Evolutionary conservation across 2,888 invertebrate genomes (phyloP), one percentile per base, ranked within the genome.

Genomic region (Lathronympha strigana): DNA sequence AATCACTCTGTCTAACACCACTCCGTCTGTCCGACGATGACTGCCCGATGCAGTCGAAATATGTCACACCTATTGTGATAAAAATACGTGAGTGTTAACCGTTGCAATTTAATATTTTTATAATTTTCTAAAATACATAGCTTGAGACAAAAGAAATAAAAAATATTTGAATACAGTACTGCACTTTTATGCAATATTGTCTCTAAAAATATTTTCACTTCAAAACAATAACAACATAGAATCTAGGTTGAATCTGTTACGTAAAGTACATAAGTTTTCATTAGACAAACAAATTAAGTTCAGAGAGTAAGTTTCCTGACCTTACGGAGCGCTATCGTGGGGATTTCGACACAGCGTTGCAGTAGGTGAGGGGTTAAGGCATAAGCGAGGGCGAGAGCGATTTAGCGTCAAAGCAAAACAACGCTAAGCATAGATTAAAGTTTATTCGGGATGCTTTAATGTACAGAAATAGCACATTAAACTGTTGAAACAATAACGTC

Each of bases 231-330:
- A 57, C 54, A 58, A 64, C 58, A 58, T 36, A 45, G 51, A 64
- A 67, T 67, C 54, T 63, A 63, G 53, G 54, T 58, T 60, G 58
- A 57, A 50, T 63, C 43, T 43, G 57, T 53, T 36, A 61, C 61
- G 50, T 61, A 67, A 67, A 68, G 63, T 61, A 58, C 60, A 61
- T 64, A 68, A 66, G 68, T 66, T 69, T 69, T 68, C 62, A 66
- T 66, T 68, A 53, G 51, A 58, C 55, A 66, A 69, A 61, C 60
- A 66, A 45, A 61, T 62, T 51, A 67, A 67, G 51, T 63, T 54
- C 58, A 66, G 40, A 62, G 55, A 63, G 61, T 58, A 67, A 67
- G 57, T 57, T 67, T 45, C 61, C 68, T 69, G 68, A 69, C 67
- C 67, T 63, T 54, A 49, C 45, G 58, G 49, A 38, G 61, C 38